Evolutionary conservation across 2,888 invertebrate genomes (phyloP), one percentile per base, ranked within the genome.

Genomic region (Clanis bilineata): DNA sequence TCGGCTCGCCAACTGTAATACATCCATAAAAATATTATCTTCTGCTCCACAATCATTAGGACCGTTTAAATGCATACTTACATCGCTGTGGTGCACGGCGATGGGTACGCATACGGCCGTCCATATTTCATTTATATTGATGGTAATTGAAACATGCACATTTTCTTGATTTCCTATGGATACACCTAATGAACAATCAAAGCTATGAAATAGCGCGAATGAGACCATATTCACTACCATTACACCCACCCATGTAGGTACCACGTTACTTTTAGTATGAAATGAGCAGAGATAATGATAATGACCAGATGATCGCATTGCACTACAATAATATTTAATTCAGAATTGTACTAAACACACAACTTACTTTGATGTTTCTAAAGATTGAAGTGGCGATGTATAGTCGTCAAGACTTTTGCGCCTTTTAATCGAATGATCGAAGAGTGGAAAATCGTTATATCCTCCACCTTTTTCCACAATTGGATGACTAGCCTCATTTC

Each of bases 1-100:
- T 92, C 92, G 51, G 81, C 89, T 62, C 82, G 71, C 91, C 92
- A 92, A 72, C 93, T 93, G 90, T 77, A 92, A 92, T 64, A 61
- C 41, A 22, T 43, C 36, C 15, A 47, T 22, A 25, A n/a, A 25
- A 69, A 66, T 58, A 66, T 71, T 66, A 58, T 72, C 66, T 65
- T 69, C 62, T 41, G 63, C 68, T 66, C 63, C 64, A 57, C 28
- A 62, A 67, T 65, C 22, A 56, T 65, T 79, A 80, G 82, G 82
- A 83, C 68, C 79, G 78, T 74, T 70, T 62, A 64, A 76, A 77
- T 82, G 83, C 81, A 86, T 82, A 86, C 86, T 86, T 85, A 86
- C 86, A 86, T 80, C 84, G 81, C 80, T 70, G 72, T 68, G 68
- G 65, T 62, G 70, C 68, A 73, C 73, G 68, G 78, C 83, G 82